phyloP scores from a whole-genome alignment of 1,140 invertebrate species.

The Drosophila parvula region DNA sequence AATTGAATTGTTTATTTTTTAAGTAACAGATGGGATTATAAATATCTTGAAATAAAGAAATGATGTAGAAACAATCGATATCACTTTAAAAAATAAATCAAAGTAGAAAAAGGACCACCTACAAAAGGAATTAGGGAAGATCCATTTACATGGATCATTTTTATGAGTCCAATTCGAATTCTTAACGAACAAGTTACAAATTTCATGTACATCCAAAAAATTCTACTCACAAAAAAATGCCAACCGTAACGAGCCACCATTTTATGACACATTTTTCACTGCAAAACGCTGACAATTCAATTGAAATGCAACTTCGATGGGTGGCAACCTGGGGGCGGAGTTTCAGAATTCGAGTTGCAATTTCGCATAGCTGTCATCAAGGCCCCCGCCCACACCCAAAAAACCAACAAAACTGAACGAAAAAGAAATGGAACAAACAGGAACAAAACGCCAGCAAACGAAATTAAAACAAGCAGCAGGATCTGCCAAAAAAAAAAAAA shows the following conservation, averaged over 20 bases:
- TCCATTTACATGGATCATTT: background rate
- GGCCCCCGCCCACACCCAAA: conserved; percentile 4
- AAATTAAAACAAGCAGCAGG: conserved; percentile 70
- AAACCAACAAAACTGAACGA: conserved; percentile 7
- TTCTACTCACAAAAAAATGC: background rate
- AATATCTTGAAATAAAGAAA: background rate
- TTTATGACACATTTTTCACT: conserved; percentile 53
- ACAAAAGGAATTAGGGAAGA: background rate
- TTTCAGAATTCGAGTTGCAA: conserved; percentile 38
- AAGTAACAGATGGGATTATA: background rate
- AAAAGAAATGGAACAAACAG: conserved; percentile 10
- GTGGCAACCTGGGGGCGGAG: background rate
- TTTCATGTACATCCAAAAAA: background rate
- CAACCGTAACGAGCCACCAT: conserved; percentile 29
- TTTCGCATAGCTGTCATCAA: conserved; percentile 61
- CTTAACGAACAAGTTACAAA: background rate
- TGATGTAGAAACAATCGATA: background rate
- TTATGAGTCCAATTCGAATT: background rate
- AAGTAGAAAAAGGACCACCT: no score
- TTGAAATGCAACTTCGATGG: conserved; percentile 55
- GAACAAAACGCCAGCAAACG: conserved; percentile 52
- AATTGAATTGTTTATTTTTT: background rate
- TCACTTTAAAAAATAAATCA: conserved; percentile 2
- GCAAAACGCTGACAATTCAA: conserved; percentile 77
- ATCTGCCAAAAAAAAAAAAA: conserved; percentile 4